These are phyloP conservation scores for Blastobasis adustella DNA, from an alignment of 2,888 invertebrate species.

Conservation along the genomic window DNA sequence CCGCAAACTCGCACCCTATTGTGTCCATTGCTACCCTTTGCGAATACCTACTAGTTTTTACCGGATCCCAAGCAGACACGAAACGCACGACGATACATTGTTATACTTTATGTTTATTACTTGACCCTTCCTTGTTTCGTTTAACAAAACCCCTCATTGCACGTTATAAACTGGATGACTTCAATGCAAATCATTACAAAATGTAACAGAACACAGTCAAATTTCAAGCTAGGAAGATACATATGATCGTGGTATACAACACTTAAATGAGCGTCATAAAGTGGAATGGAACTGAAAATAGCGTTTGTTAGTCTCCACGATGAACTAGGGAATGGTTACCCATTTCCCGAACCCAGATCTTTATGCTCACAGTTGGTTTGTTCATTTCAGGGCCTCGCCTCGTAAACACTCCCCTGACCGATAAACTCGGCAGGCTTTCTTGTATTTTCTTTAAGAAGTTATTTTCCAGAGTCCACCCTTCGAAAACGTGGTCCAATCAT, in stretches of 20 bases:
- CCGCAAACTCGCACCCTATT: slow-evolving; percentile 48
- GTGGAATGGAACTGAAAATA: neutral
- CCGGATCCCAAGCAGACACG: slow-evolving; percentile 19
- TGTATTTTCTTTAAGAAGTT: slow-evolving; percentile 46
- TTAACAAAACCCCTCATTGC: too few species aligned
- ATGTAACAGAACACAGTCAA: too few species aligned
- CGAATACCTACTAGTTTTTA: slow-evolving; percentile 39
- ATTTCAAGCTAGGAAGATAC: too few species aligned
- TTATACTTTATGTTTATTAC: slow-evolving; percentile 12
- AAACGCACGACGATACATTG: slow-evolving; percentile 18
- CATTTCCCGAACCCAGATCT: slow-evolving; percentile 53
- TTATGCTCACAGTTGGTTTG: slow-evolving; percentile 61
- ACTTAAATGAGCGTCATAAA: neutral
- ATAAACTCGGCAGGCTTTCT: slow-evolving; percentile 57
- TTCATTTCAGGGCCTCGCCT: slow-evolving; percentile 62
- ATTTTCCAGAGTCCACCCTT: slow-evolving; percentile 22
- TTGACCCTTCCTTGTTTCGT: neutral
- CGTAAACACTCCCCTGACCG: slow-evolving; percentile 62
- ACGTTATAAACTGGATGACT: too few species aligned
- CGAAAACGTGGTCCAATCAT: too few species aligned
- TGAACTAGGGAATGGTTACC: slow-evolving; percentile 49
- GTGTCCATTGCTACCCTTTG: slow-evolving; percentile 48
- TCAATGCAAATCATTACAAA: too few species aligned
- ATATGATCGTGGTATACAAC: too few species aligned
- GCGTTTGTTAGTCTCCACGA: slow-evolving; percentile 39